Evolutionary conservation across 2,113 vertebrate genomes (phyloP), one percentile per base, ranked within the genome.

Genomic region (Tragulus kanchil): DNA sequence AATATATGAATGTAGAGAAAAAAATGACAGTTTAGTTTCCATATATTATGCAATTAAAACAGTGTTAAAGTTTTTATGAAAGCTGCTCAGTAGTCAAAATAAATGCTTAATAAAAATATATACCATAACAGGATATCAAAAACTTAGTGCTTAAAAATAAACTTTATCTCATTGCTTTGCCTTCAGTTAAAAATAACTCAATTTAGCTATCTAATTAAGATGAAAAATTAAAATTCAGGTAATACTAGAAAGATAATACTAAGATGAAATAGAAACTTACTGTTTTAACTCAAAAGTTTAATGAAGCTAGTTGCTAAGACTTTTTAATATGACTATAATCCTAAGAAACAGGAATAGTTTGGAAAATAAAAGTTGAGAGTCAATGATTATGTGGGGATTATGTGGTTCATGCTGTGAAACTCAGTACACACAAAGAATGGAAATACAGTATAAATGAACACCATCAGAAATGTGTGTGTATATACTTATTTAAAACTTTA

Each of bases 51-150:
- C 93, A 97, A 97, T 96, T 94, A 89, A 95, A 98, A 96, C 85
- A 28, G 11, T 62, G 95, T 85, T 78, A 98, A 95, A 52, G 42
- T 96, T 97, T 36, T 97, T 94, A 96, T 75, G 87, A 95, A 96
- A 95, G 79, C 89, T 36, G 36, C 36, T 98, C 92, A 98, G 98
- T 98, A 98, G 98, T 95, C 93, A 98, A 98, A 99, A 98, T 98
- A 99, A 98, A 98, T 98, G 98, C 96, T 98, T 98, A 98, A 98
- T 98, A 98, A 98, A 98, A 98, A 90, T 67, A 96, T 84, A 97
- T n/a, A 92, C 83, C 61, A 31, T 93, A 90, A 97, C 52, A 98
- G 97, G 97, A 92, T 92, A 97, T 90, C 42, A 98, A 97, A 82
- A 97, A 97, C 61, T 97, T 95, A 96, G 95, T 97, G 79, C 94